Evolutionary conservation across 1,140 invertebrate species (phyloP).

Genomic region (Drosophila busckii): DNA sequence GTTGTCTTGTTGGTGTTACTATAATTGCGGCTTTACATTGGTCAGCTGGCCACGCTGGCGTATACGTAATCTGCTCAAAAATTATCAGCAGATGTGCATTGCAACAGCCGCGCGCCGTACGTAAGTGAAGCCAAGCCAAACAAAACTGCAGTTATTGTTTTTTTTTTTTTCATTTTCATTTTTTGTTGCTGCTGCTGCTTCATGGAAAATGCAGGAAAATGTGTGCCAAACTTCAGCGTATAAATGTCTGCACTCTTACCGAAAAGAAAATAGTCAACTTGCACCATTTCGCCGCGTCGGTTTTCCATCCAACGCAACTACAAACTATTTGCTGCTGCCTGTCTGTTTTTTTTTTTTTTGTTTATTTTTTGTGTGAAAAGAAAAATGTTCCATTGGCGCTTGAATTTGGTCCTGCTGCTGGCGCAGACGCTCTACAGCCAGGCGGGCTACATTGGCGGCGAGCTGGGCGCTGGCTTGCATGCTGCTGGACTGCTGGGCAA

Average conservation of each 20-base stretch:
- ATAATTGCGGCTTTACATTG: constrained; percentile 39
- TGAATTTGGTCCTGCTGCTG: constrained; percentile 44
- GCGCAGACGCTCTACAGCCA: constrained; percentile 25
- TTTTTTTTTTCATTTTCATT: not conserved
- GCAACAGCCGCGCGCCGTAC: constrained; percentile 49
- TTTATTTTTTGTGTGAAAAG: too few species aligned
- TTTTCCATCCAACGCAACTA: constrained; percentile 7
- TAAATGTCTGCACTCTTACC: constrained; percentile 49
- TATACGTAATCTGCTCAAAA: constrained; percentile 55
- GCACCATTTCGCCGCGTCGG: constrained; percentile 64
- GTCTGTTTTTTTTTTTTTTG: too few species aligned
- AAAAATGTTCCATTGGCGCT: constrained; percentile 40
- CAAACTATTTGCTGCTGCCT: too few species aligned
- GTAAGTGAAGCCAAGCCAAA: constrained; percentile 44
- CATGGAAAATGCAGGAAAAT: constrained; percentile 65
- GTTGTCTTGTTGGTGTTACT: constrained; percentile 24
- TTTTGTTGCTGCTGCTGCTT: constrained; percentile 10
- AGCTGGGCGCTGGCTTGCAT: constrained; percentile 32
- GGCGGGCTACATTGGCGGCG: constrained; percentile 35
- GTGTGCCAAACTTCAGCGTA: constrained; percentile 45
- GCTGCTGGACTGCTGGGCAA: constrained; percentile 49
- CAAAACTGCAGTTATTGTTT: constrained; percentile 40
- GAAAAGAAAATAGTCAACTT: constrained; percentile 68
- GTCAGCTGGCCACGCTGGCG: constrained; percentile 27
- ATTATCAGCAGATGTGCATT: constrained; percentile 63